Evolutionary conservation across 2,113 vertebrate genomes (phyloP).

Genomic region (mouse (Mus musculus)): DNA sequence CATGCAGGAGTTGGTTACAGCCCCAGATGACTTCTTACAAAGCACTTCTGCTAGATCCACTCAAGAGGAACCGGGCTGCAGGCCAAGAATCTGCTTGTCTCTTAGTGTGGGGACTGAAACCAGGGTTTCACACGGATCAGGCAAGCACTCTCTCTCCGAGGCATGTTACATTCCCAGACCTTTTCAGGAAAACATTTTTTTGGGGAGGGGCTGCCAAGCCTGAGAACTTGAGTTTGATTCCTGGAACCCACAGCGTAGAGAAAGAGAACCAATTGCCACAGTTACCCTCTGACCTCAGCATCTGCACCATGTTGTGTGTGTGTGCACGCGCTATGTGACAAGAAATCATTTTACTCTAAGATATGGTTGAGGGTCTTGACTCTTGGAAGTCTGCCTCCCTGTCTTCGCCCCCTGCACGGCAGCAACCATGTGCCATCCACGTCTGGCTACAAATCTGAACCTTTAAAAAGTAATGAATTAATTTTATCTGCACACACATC

Average conservation of each 20-base stretch:
- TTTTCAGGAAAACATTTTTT: not conserved
- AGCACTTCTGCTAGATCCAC: not conserved
- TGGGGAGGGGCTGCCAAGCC: not conserved
- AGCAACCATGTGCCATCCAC: not conserved
- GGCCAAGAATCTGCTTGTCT: not conserved
- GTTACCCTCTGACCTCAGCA: not conserved
- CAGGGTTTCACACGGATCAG: not conserved
- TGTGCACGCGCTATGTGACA: no score
- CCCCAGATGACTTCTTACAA: slow-evolving; percentile 29
- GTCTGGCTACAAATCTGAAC: not conserved
- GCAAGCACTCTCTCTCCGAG: not conserved
- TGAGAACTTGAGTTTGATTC: no score
- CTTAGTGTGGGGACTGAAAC: not conserved
- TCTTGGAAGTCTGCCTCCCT: not conserved
- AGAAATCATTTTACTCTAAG: not conserved
- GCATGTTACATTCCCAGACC: not conserved
- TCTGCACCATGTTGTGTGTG: not conserved
- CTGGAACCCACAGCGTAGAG: no score
- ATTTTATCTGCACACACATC: not conserved
- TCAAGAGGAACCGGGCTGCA: not conserved
- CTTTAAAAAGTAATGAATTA: not conserved
- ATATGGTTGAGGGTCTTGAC: not conserved
- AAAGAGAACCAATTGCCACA: not conserved
- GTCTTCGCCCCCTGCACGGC: not conserved
- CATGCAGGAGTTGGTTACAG: not conserved